Percentiles rank a stretch among this genome's conserved stretches.
Evolutionary conservation across 2,113 vertebrate species (phyloP).

Genomic region (Hydrolagus affinis): DNA sequence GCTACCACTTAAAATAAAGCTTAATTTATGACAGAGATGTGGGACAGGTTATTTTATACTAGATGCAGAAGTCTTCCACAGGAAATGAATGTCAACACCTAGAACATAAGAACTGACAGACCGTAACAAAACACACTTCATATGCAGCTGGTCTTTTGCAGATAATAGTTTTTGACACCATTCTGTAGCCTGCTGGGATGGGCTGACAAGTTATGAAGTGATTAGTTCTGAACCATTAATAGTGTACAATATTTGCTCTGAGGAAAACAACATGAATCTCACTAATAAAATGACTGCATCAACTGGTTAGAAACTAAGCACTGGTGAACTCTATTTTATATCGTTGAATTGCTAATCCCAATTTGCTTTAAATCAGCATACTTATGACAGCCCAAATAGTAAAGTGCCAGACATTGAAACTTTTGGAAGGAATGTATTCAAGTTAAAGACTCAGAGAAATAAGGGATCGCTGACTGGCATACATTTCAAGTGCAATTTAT

Average conservation of each 20-base stretch:
- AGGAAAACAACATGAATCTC: not conserved
- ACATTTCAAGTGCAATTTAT: not conserved
- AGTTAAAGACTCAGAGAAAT: not conserved
- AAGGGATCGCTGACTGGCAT: not conserved
- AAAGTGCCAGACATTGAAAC: not conserved
- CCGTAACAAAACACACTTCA: constrained; percentile 22
- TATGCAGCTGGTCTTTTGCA: constrained; percentile 24
- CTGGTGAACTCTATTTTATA: not conserved
- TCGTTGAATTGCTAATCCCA: constrained; percentile 15
- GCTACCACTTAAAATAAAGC: not conserved
- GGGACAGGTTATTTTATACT: constrained; percentile 18
- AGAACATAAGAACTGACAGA: constrained; percentile 28
- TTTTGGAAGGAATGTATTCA: not conserved
- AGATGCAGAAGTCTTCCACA: constrained; percentile 11
- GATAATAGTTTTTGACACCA: constrained; percentile 22
- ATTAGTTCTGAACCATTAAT: constrained; percentile 19
- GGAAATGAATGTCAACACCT: constrained; percentile 32
- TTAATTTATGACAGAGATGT: not conserved
- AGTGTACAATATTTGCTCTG: not conserved
- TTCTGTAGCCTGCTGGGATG: not conserved
- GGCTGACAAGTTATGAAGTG: constrained; percentile 20
- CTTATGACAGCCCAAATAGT: not conserved
- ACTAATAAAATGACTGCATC: not conserved
- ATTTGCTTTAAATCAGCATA: not conserved
- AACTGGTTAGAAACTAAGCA: not conserved